Evolutionary conservation across 2,888 invertebrate species (phyloP).

Genomic region (Eristalis tenax): DNA sequence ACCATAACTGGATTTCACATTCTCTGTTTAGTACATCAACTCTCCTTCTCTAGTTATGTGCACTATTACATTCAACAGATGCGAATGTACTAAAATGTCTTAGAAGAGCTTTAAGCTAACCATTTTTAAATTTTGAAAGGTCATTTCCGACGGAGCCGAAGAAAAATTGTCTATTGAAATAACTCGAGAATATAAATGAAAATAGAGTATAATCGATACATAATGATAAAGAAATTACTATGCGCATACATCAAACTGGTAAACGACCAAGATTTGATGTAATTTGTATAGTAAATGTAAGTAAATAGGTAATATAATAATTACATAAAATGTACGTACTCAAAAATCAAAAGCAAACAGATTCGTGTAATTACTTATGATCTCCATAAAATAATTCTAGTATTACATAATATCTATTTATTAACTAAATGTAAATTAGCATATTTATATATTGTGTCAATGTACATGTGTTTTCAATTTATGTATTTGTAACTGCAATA

Average conservation of each 20-base stretch:
- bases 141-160: conserved; percentile 11
- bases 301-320: no score
- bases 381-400: no score
- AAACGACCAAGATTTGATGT: no score
- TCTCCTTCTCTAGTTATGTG: conserved; percentile 22
- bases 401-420: no score
- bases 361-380: no score
- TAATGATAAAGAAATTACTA: not conserved
- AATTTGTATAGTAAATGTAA: no score
- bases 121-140: conserved; percentile 32
- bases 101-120: conserved; percentile 7
- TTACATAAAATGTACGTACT: no score
- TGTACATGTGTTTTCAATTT: no score
- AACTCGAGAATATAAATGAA: not conserved
- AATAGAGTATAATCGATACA: not conserved
- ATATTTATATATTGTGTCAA: no score
- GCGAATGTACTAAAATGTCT: conserved; percentile 43
- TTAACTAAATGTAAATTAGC: no score
- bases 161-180: not conserved
- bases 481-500: no score
- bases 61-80: conserved; percentile 61
- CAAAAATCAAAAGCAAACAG: no score
- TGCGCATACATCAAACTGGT: not conserved
- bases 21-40: conserved; percentile 14
- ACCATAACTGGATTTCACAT: not conserved